These are phyloP conservation scores for Talpa occidentalis DNA, from an alignment of 2,113 vertebrate genomes.

Conservation along the genomic window DNA sequence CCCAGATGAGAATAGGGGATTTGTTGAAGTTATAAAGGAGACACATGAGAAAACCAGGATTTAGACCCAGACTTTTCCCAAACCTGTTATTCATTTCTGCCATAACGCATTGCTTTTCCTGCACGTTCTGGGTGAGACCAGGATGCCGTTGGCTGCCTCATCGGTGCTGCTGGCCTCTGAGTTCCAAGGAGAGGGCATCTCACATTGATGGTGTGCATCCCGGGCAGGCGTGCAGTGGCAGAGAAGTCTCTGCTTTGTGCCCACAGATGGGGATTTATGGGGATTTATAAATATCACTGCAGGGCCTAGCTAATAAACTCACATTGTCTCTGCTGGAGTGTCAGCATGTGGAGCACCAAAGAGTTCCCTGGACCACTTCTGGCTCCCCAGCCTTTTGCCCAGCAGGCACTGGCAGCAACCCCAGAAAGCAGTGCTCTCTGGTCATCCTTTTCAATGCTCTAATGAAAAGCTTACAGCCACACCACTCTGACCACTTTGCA, in stretches of 20 bases:
- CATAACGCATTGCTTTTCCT: background rate
- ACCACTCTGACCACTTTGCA: background rate
- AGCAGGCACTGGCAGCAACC: background rate
- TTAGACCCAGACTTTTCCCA: background rate
- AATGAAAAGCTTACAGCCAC: background rate
- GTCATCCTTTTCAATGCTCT: background rate
- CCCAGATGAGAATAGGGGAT: background rate
- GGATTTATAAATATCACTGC: constrained; percentile 31
- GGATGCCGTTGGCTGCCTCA: background rate
- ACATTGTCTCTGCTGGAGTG: background rate
- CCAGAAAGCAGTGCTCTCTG: background rate
- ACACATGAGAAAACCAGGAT: background rate
- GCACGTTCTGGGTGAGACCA: background rate
- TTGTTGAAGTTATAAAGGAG: background rate
- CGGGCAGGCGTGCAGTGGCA: rapidly evolving
- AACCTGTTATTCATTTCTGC: background rate
- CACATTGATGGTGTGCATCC: background rate
- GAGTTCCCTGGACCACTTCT: background rate
- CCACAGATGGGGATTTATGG: background rate
- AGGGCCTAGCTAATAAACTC: background rate
- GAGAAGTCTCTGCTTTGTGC: constrained; percentile 22
- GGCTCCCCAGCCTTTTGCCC: background rate
- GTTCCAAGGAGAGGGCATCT: background rate
- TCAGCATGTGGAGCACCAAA: background rate
- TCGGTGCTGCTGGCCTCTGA: background rate